Percentiles rank a stretch among this genome's conserved stretches.
These are phyloP conservation scores for Xylocampa areola DNA, from an alignment of 2,888 invertebrate species.

Conservation along the genomic window DNA sequence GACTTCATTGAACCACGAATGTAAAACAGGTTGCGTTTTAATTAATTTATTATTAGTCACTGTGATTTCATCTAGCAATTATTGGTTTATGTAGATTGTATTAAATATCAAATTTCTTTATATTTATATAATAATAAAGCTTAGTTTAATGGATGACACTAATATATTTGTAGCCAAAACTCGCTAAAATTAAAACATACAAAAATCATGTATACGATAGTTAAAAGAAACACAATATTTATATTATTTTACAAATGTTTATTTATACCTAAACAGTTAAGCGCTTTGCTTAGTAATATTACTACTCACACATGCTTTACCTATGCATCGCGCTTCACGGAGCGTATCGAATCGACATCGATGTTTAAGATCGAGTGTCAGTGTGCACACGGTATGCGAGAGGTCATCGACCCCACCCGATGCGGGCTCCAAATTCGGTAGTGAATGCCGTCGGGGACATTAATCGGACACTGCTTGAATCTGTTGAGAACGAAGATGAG, in stretches of 20 bases:
- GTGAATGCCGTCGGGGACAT: conserved; percentile 76
- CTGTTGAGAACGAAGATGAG: conserved; percentile 61
- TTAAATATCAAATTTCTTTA: too few species aligned
- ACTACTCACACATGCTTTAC: conserved; percentile 33
- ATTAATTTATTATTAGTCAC: conserved; percentile 1
- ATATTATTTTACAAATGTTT: conserved; percentile 16
- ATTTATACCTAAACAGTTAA: too few species aligned
- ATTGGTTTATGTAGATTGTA: background rate
- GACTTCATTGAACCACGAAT: conserved; percentile 24
- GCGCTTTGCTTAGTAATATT: too few species aligned
- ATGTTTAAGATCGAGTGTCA: conserved; percentile 68
- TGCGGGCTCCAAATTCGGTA: conserved; percentile 84
- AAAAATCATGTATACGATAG: too few species aligned
- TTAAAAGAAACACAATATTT: too few species aligned
- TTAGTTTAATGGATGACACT: too few species aligned
- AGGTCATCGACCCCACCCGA: conserved; percentile 77
- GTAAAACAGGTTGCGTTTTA: conserved; percentile 15
- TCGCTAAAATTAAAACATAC: too few species aligned
- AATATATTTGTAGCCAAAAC: too few species aligned
- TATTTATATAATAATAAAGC: too few species aligned
- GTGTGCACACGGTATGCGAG: conserved; percentile 66
- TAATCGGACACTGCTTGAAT: conserved; percentile 77
- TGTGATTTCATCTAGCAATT: background rate
- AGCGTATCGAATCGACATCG: conserved; percentile 72
- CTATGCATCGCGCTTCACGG: conserved; percentile 42